phyloP scores from a whole-genome alignment of 2,113 vertebrate genomes.

The Prietella phreatophila region DNA sequence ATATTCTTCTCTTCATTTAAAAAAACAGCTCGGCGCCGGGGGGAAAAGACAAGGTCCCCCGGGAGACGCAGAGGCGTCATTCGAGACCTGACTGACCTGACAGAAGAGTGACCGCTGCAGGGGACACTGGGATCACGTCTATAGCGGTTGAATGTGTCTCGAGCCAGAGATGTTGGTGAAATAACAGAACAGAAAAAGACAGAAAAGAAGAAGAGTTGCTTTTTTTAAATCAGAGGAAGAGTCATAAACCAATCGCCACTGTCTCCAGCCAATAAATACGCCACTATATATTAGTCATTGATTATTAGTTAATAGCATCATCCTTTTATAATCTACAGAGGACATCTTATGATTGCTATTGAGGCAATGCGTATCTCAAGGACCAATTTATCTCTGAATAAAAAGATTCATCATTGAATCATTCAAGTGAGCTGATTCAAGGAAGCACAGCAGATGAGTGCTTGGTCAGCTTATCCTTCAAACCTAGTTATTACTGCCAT shows the following conservation, averaged over 20 bases:
- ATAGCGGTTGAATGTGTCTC: background rate
- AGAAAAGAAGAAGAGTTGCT: background rate
- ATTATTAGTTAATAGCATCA: background rate
- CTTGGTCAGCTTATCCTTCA: background rate
- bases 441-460: background rate
- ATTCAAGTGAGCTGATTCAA: background rate
- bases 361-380: background rate
- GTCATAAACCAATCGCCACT: background rate
- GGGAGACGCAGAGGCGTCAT: constrained; percentile 22
- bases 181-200: background rate
- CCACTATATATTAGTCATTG: background rate
- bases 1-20: background rate
- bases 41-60: background rate
- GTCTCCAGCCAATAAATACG: background rate
- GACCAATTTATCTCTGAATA: background rate
- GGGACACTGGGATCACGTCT: background rate
- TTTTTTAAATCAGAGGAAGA: background rate
- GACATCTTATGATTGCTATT: no score
- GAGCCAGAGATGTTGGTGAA: background rate
- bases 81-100: constrained; percentile 22
- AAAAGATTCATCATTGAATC: no score
- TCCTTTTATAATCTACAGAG: background rate
- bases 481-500: background rate
- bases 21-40: constrained; percentile 4
- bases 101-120: constrained; percentile 16